These are phyloP conservation scores for Imbricaverruca yamaguchii DNA, from an alignment of 2,888 invertebrate genomes.

Conservation along the genomic window DNA sequence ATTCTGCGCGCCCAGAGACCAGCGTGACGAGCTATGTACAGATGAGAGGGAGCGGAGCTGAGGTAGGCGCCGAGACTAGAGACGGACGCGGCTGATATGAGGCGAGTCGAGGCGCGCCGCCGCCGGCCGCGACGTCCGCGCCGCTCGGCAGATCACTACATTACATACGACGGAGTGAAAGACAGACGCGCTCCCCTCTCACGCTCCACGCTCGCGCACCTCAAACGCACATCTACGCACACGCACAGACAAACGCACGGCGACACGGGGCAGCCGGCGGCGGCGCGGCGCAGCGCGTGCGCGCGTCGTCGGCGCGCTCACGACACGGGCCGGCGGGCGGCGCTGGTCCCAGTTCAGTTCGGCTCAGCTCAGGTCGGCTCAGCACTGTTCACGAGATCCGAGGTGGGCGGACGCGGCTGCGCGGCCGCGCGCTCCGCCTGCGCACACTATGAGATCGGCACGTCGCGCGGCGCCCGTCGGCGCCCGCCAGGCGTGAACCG, in stretches of 20 bases:
- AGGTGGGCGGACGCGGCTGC: background rate
- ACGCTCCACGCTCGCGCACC: background rate
- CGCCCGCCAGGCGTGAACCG: too few relatives aligned
- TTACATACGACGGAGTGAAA: background rate
- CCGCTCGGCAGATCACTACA: too few relatives aligned
- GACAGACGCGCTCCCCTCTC: background rate
- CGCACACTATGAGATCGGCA: background rate
- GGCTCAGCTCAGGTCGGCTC: background rate
- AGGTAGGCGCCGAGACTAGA: background rate
- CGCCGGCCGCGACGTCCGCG: background rate
- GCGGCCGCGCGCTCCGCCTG: background rate
- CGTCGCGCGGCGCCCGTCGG: background rate
- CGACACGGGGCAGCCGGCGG: background rate
- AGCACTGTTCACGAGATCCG: background rate
- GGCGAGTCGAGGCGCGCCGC: background rate
- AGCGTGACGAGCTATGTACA: slow-evolving; percentile 2
- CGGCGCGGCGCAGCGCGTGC: background rate
- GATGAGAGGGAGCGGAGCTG: background rate
- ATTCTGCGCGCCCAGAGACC: background rate
- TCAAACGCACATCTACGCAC: background rate
- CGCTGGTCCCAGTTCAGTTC: too few relatives aligned
- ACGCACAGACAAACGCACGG: background rate
- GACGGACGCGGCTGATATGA: slow-evolving; percentile 1
- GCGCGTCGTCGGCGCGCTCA: too few relatives aligned
- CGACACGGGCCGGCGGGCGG: too few relatives aligned